Evolutionary conservation across 2,888 invertebrate species (phyloP).

Genomic region (Spilosoma lubricipeda): DNA sequence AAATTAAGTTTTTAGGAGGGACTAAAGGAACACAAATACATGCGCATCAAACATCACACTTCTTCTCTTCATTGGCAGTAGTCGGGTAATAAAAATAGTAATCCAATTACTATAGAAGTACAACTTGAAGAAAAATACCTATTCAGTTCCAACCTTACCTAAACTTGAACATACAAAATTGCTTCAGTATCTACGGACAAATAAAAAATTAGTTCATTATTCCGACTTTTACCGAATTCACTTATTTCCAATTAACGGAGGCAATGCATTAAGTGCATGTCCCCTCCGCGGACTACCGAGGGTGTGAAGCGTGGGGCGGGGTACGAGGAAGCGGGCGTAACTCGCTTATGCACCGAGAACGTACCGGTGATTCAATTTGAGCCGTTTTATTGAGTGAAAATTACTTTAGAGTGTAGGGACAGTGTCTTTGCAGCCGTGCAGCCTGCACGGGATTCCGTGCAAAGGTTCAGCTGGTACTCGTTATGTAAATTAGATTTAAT

Average conservation of each 20-base stretch:
- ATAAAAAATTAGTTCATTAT: conserved; percentile 8
- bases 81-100: too few relatives aligned
- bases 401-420: conserved; percentile 55
- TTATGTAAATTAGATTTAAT: conserved; percentile 47
- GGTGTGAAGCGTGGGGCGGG: conserved; percentile 21
- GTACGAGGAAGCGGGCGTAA: conserved; percentile 42
- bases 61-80: too few relatives aligned
- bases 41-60: too few relatives aligned
- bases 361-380: conserved; percentile 58
- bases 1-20: too few relatives aligned
- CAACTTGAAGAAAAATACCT: neutral
- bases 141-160: neutral
- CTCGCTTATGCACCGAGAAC: conserved; percentile 58
- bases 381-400: conserved; percentile 60
- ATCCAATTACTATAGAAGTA: too few relatives aligned
- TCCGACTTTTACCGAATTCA: conserved; percentile 41
- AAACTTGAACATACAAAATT: neutral
- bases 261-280: conserved; percentile 53
- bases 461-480: conserved; percentile 43
- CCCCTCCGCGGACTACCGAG: conserved; percentile 27
- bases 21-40: too few relatives aligned
- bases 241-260: conserved; percentile 46
- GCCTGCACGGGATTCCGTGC: conserved; percentile 15
- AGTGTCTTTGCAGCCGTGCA: conserved; percentile 27
- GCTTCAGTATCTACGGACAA: neutral